These are phyloP conservation scores for Drosophila niveifrons DNA, from an alignment of 2,888 invertebrate genomes.

Conservation along the genomic window DNA sequence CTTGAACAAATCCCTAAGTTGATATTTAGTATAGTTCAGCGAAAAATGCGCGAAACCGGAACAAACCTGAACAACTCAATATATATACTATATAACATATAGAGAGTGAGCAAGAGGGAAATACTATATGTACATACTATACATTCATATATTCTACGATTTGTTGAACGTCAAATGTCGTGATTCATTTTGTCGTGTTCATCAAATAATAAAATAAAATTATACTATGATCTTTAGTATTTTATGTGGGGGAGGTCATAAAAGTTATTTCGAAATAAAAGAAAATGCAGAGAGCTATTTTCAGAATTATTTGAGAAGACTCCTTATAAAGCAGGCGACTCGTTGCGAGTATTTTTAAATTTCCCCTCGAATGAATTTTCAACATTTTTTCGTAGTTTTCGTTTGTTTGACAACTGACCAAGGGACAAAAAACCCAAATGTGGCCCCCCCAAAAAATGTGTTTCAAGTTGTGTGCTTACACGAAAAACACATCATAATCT, in stretches of 20 bases:
- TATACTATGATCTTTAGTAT: slow-evolving; percentile 3
- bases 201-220: neutral
- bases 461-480: slow-evolving; percentile 19
- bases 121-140: too few relatives aligned
- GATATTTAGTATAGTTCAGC: slow-evolving; percentile 10
- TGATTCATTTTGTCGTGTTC: slow-evolving; percentile 30
- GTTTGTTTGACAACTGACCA: neutral
- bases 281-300: slow-evolving; percentile 3
- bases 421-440: slow-evolving; percentile 6
- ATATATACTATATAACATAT: neutral
- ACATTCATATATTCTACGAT: slow-evolving; percentile 1
- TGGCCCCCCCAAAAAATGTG: slow-evolving; percentile 3
- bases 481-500: slow-evolving; percentile 32
- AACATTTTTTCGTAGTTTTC: too few relatives aligned
- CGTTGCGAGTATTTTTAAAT: neutral
- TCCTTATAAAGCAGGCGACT: slow-evolving; percentile 10
- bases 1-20: slow-evolving; percentile 3
- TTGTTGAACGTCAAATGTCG: slow-evolving; percentile 18
- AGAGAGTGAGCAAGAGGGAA: too few relatives aligned
- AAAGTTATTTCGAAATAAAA: slow-evolving; percentile 2
- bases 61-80: slow-evolving; percentile 23
- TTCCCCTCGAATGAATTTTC: neutral
- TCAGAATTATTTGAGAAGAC: neutral
- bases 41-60: slow-evolving; percentile 27
- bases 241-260: slow-evolving; percentile 16